These are phyloP conservation scores for Solenopsis invicta DNA, from an alignment of 1,140 invertebrate genomes.

Conservation along the genomic window DNA sequence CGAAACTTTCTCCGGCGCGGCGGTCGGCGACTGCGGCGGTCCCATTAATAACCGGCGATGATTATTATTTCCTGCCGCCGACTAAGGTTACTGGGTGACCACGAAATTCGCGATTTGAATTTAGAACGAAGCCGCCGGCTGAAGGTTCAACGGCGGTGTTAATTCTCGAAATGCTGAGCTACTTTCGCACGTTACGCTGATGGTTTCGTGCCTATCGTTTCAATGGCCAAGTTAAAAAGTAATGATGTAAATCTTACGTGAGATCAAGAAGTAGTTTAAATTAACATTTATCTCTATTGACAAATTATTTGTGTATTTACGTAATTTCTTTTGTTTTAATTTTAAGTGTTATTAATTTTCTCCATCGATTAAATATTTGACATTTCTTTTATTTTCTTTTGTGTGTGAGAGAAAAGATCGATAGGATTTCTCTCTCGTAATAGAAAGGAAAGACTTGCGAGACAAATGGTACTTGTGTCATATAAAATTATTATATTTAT, in stretches of 20 bases:
- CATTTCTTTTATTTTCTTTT: not conserved
- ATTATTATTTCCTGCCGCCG: constrained; percentile 50
- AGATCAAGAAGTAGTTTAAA: not conserved
- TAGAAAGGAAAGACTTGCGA: not conserved
- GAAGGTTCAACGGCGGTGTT: not conserved
- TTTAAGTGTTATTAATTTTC: not conserved
- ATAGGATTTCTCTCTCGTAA: not conserved
- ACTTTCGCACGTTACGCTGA: not conserved
- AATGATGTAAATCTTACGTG: not conserved
- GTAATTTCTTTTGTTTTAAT: not conserved
- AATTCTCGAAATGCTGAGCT: not conserved
- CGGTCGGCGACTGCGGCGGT: not conserved
- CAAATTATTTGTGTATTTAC: not conserved
- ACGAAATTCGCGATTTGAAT: constrained; percentile 49
- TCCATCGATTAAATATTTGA: not conserved
- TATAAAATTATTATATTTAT: too few species aligned
- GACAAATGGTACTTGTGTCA: too few species aligned
- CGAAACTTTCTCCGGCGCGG: constrained; percentile 53
- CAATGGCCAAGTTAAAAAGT: not conserved
- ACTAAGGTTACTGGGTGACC: constrained; percentile 56
- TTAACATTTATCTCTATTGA: not conserved
- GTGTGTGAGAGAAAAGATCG: not conserved
- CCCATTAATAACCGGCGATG: constrained; percentile 47
- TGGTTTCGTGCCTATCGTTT: not conserved
- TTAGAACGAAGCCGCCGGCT: constrained; percentile 15